These are phyloP conservation scores for Arrhamphus sclerolepis DNA, from an alignment of 2,797 vertebrate species.

Conservation along the genomic window DNA sequence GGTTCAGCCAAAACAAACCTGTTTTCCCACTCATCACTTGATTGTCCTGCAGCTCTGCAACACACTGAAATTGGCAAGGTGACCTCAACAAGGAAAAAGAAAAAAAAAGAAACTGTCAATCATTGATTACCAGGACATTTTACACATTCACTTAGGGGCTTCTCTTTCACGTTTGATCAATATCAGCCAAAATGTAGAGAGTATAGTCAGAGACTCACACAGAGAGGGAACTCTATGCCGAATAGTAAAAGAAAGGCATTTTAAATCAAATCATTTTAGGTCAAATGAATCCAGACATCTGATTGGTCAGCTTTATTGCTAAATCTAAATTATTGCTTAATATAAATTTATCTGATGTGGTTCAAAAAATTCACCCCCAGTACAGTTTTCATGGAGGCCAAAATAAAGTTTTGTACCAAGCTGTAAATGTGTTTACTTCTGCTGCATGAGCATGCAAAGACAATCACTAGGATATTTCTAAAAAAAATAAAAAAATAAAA, in stretches of 20 bases:
- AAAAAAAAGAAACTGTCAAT: constrained; percentile 71
- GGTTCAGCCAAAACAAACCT: constrained; percentile 47
- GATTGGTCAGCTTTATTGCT: too few relatives aligned
- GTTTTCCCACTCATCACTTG: constrained; percentile 50
- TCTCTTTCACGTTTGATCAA: constrained; percentile 75
- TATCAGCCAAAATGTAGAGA: constrained; percentile 67
- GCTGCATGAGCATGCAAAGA: too few relatives aligned
- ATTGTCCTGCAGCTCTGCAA: constrained; percentile 57
- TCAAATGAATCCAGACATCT: too few relatives aligned
- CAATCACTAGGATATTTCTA: too few relatives aligned
- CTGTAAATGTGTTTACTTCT: too few relatives aligned
- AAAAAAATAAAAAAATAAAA: too few relatives aligned
- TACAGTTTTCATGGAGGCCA: background rate
- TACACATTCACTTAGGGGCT: constrained; percentile 71
- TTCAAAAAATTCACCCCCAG: too few relatives aligned
- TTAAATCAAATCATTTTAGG: too few relatives aligned
- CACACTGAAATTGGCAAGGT: constrained; percentile 65
- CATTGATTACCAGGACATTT: constrained; percentile 72
- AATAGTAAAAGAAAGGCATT: constrained; percentile 28
- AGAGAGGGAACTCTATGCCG: constrained; percentile 32
- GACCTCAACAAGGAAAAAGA: constrained; percentile 70
- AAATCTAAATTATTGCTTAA: too few relatives aligned
- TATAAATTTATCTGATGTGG: too few relatives aligned
- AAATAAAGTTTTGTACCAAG: too few relatives aligned
- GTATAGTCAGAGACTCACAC: constrained; percentile 47